Base-by-base conservation (phyloP, 2,797 vertebrate species). In the Microhierax caerulescens region DNA sequence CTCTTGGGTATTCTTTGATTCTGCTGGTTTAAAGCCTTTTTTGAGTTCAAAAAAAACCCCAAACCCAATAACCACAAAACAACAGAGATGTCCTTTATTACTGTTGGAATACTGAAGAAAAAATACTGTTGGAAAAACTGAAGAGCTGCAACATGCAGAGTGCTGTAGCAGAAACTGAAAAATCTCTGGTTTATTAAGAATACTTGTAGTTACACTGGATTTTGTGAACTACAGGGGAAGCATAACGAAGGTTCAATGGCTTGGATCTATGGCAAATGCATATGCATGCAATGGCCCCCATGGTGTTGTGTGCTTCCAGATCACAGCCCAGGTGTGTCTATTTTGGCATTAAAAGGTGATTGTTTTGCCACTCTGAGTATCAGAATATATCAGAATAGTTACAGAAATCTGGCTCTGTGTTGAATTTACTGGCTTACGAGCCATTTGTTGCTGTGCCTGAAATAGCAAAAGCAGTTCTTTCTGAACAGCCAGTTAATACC, bases 201-300 rank as follows among this genome's bases (percentile, higher is more conserved):
- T 1, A 16, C 37, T 83, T 57, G 18, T 25, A 67, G 34, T 56
- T 36, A 30, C 59, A 14, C 20, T 78, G 53, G 64, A 82, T 75
- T 75, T 56, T 47, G 50, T 36, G 47, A 65, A 65, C 30, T 68
- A 6, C 9, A 7, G 19, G 16, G 5, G 9, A 68, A 90, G 36
- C 8, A 3, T 34, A 28, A 16, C 0, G 8, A 61, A 19, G 9
- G 18, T 45, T 2, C 64, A 27, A 6, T 1, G 1, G 7, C 32
- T 87, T 2, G 1, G 23, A 16, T 36, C 27, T 37, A 3, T 37
- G 59, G 27, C 21, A 13, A 27, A 19, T 39, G 6, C 39, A 39
- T 39, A 39, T 10, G 39, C 39, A 39, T 67, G 28, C 28, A 34
- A 0, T 17, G 48, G 27, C 7, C 6, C 20, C 1, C 1, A 0